These are phyloP conservation scores for Gymnarchus niloticus DNA, from an alignment of 2,113 vertebrate genomes.

Conservation along the genomic window DNA sequence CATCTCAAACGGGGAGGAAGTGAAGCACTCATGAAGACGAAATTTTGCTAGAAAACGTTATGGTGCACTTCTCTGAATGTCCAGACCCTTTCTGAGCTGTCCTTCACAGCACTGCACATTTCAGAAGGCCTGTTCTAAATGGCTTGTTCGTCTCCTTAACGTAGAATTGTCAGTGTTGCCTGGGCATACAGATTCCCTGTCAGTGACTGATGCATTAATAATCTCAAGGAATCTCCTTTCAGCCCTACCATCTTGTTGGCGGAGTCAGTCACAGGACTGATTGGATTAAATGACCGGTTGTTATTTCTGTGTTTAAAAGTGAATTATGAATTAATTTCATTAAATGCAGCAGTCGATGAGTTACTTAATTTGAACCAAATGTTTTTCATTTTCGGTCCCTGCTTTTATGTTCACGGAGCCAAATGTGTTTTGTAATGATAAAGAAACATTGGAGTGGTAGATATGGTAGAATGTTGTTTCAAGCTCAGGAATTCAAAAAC, in stretches of 20 bases:
- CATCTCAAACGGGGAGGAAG: not conserved
- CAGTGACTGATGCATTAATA: not conserved
- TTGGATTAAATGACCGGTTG: not conserved
- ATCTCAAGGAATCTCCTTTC: not conserved
- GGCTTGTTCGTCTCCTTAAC: not conserved
- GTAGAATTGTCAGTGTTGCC: not conserved
- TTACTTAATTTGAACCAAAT: not conserved
- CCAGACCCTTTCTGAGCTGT: not conserved
- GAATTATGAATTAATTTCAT: not conserved
- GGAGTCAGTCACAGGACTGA: not conserved
- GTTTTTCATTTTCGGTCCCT: not conserved
- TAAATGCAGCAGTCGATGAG: not conserved
- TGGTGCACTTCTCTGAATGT: not conserved
- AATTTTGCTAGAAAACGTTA: not conserved
- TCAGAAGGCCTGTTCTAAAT: not conserved
- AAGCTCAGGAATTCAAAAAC: slow-evolving; percentile 9
- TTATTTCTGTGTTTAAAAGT: not conserved
- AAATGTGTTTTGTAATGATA: not conserved
- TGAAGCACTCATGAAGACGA: not conserved
- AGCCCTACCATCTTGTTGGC: not conserved
- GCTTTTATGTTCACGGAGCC: not conserved
- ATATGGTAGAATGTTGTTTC: too few relatives aligned
- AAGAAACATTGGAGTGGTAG: too few relatives aligned
- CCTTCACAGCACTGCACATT: not conserved
- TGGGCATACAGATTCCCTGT: not conserved